Conservation (phyloP, 1,140 invertebrate genomes). For the Heliothis virescens region DNA sequence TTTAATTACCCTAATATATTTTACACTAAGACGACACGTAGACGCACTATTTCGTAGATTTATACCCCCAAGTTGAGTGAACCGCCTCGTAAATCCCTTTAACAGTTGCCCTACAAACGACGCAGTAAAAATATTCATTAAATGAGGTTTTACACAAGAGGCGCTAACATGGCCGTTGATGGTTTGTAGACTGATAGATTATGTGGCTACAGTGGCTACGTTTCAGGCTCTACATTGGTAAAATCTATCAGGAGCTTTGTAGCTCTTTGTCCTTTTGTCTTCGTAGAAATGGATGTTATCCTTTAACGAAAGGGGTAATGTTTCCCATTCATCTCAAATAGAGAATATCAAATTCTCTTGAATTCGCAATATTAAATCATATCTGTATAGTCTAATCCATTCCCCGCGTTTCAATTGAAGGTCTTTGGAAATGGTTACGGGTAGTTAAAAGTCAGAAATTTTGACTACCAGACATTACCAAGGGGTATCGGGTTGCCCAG, state of each 20-base stretch:
- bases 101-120: slow-evolving; percentile 32
- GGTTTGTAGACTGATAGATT: background rate
- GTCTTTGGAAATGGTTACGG: too few species aligned
- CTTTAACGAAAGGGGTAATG: too few species aligned
- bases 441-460: too few species aligned
- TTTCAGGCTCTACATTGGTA: background rate
- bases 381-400: too few species aligned
- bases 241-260: background rate
- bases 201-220: background rate
- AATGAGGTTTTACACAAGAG: slow-evolving; percentile 6
- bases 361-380: too few species aligned
- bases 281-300: too few species aligned
- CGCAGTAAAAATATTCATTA: slow-evolving; percentile 38
- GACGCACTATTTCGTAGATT: slow-evolving; percentile 20
- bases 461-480: too few species aligned
- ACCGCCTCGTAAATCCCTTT: slow-evolving; percentile 32
- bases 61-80: slow-evolving; percentile 17
- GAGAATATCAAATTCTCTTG: too few species aligned
- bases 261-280: background rate
- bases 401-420: too few species aligned
- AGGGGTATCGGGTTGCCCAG: too few species aligned
- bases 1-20: slow-evolving; percentile 32
- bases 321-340: too few species aligned
- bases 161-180: background rate
- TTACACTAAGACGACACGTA: slow-evolving; percentile 12